Base-by-base conservation (phyloP, 2,888 invertebrate species). In the Dynastes maya region DNA sequence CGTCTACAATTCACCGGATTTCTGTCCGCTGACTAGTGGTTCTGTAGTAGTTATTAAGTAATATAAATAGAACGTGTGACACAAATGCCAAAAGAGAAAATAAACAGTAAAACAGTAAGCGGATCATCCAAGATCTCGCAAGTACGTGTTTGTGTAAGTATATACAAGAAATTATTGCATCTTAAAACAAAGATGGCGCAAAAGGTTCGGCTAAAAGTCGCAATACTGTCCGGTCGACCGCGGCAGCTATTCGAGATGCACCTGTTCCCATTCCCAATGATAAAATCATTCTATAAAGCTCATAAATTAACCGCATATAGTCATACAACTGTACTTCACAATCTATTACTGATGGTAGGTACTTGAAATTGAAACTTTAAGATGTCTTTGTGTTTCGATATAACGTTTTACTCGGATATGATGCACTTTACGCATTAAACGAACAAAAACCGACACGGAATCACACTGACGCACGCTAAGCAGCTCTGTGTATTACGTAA, bases 101-200 rank as follows among this genome's bases (percentile, higher is more conserved):
- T 64, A 40, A 64, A 63, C 75, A 49, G 49, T 63, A 75, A 64
- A 76, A 55, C 64, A 65, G 67, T 67, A 55, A 67, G 32, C 68
- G 49, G 5, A 49, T 67, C 67, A 49, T 45, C 67, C n/a, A 22
- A 22, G 64, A 32, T 64, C 64, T 64, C 64, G 64, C 64, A 4
- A n/a, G 45, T 67, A 22, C 27, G 67, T 49, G 16, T 16, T 11
- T 27, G 45, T 49, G 49, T 67, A 22, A 22, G 27, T 67, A n/a
- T 63, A 55, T 72, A 68, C 75, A 76, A 72, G 78, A 78, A 80
- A 80, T 80, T 78, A 81, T 81, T 80, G 77, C 81, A 78, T 81
- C 76, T 78, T 80, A 79, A 79, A 80, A 81, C 81, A 81, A 81
- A 78, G 80, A 81, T 79, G 77, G 80, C 81, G 80, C 80, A 80